phyloP scores from a whole-genome alignment of 2,113 vertebrate genomes.

The Gobius niger region DNA sequence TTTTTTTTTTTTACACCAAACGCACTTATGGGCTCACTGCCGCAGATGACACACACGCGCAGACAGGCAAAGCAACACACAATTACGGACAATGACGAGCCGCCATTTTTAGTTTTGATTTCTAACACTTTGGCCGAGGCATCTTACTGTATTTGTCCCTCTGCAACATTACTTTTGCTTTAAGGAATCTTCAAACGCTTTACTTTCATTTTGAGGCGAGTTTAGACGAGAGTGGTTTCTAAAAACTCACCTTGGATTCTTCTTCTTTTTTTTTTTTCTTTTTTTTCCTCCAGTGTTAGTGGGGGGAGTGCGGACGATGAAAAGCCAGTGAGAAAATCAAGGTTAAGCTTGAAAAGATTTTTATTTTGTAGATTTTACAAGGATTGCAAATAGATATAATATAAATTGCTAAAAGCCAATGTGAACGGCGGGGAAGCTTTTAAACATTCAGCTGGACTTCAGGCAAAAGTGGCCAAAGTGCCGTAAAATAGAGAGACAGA shows the following conservation, averaged over 20 bases:
- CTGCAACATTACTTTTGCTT: slow-evolving; percentile 12
- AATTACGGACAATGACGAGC: slow-evolving; percentile 58
- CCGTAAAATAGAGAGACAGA: not conserved
- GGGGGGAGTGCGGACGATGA: not conserved
- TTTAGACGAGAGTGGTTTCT: slow-evolving; percentile 2
- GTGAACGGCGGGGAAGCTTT: not conserved
- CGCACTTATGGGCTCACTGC: slow-evolving; percentile 76
- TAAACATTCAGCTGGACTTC: not conserved
- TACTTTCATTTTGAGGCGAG: slow-evolving; percentile 2
- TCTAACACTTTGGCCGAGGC: slow-evolving; percentile 34
- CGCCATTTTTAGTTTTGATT: slow-evolving; percentile 41
- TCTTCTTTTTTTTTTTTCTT: not conserved
- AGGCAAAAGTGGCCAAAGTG: not conserved
- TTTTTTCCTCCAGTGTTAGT: not conserved
- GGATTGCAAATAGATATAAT: not conserved
- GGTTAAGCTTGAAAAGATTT: slow-evolving; percentile 19
- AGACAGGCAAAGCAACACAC: slow-evolving; percentile 32
- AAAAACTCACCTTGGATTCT: not conserved
- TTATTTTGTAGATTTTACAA: slow-evolving; percentile 22
- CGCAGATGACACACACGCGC: slow-evolving; percentile 69
- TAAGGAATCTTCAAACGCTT: slow-evolving; percentile 11
- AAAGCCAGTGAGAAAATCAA: slow-evolving; percentile 17
- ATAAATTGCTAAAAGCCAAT: slow-evolving; percentile 2
- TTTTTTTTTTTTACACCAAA: slow-evolving; percentile 57
- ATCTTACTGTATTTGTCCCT: slow-evolving; percentile 21